These are phyloP conservation scores for Nasonia vitripennis DNA, from an alignment of 1,140 invertebrate genomes.

Conservation along the genomic window DNA sequence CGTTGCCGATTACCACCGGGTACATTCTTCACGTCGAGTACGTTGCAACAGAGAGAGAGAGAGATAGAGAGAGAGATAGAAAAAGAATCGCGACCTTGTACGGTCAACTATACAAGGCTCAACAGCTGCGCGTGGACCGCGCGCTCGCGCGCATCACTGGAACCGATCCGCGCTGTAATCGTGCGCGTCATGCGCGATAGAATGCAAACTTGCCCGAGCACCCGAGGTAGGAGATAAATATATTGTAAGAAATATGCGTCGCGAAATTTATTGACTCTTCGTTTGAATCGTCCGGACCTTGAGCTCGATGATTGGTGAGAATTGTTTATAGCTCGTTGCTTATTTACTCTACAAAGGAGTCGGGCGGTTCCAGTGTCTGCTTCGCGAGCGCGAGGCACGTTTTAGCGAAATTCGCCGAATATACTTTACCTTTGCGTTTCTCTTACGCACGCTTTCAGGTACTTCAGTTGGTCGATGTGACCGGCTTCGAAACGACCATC, in stretches of 20 bases:
- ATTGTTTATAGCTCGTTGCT: no score
- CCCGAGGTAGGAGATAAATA: no score
- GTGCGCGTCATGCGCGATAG: not conserved
- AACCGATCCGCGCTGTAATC: not conserved
- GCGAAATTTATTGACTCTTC: no score
- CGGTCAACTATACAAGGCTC: not conserved
- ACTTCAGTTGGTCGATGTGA: slow-evolving; percentile 83
- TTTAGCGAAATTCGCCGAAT: not conserved
- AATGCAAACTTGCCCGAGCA: no score
- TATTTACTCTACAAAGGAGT: no score
- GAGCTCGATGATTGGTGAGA: no score
- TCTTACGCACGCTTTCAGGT: slow-evolving; percentile 91
- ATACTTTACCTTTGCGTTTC: slow-evolving; percentile 87
- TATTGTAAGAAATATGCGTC: no score
- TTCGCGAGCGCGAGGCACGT: no score
- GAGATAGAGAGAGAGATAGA: not conserved
- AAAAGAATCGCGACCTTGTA: not conserved
- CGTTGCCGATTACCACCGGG: slow-evolving; percentile 92
- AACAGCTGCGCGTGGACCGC: not conserved
- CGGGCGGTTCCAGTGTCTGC: no score
- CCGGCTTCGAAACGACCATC: slow-evolving; percentile 78
- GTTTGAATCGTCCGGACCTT: no score
- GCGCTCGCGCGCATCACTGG: not conserved
- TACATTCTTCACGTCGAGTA: slow-evolving; percentile 80
- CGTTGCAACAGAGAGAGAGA: slow-evolving; percentile 27